These are phyloP conservation scores for Drosophila lacteicornis DNA, from an alignment of 1,140 invertebrate genomes.

Conservation along the genomic window DNA sequence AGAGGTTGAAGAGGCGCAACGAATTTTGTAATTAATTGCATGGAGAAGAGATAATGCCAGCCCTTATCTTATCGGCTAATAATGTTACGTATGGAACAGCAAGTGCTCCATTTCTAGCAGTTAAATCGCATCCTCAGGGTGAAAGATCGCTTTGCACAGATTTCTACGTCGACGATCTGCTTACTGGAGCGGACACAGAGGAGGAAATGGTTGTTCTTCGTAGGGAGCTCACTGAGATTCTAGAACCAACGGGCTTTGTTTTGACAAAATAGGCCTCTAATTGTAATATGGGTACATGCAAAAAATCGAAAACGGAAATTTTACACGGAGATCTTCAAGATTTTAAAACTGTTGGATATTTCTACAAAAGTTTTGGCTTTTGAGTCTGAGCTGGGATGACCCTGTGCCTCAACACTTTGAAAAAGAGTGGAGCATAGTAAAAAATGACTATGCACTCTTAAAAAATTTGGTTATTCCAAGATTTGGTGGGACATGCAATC, in stretches of 20 bases:
- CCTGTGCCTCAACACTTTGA: background rate
- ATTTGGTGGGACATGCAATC: background rate
- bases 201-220: background rate
- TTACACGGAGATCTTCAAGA: conserved; percentile 5
- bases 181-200: conserved; percentile 1
- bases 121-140: background rate
- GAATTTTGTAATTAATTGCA: background rate
- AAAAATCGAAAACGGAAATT: background rate
- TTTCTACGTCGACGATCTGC: background rate
- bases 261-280: conserved; percentile 63
- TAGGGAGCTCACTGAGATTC: background rate
- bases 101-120: background rate
- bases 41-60: background rate
- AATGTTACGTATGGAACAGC: background rate
- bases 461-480: conserved; percentile 46
- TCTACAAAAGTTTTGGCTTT: conserved; percentile 23
- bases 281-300: no score
- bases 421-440: background rate
- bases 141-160: conserved; percentile 15
- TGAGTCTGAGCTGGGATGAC: background rate
- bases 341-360: conserved; percentile 57
- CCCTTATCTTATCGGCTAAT: background rate
- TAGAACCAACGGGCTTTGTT: conserved; percentile 42
- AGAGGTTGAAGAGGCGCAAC: background rate
- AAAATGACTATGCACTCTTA: conserved; percentile 24